Percentiles rank a stretch among this genome's conserved stretches.
Conservation (phyloP, 2,113 vertebrate genomes). For the Steatornis caripensis region DNA sequence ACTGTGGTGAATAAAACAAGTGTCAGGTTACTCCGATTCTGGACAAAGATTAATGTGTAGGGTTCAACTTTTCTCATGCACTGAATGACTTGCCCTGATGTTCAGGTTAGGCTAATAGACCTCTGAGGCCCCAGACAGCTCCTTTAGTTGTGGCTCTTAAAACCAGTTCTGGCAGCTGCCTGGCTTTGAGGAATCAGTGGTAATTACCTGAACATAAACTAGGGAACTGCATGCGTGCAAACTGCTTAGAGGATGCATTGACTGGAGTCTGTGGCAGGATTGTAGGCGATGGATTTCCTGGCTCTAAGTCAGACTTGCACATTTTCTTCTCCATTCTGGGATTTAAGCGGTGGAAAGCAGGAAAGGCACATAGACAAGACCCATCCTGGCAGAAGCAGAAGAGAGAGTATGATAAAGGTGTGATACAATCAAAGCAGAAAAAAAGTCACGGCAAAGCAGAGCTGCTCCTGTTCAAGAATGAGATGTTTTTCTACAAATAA, state of each 20-base stretch:
- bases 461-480: not conserved
- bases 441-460: not conserved
- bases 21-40: not conserved
- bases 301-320: not conserved
- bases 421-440: not conserved
- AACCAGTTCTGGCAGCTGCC: constrained; percentile 49
- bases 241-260: not conserved
- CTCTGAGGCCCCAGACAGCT: not conserved
- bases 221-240: not conserved
- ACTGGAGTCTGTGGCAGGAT: not conserved
- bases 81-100: not conserved
- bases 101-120: constrained; percentile 27
- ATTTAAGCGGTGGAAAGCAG: not conserved
- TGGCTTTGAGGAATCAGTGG: not conserved
- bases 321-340: not conserved
- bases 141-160: constrained; percentile 30
- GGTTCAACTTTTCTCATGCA: not conserved
- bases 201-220: constrained; percentile 9
- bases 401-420: not conserved
- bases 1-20: not conserved
- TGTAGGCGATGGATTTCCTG: not conserved
- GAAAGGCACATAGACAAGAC: not conserved
- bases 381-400: not conserved
- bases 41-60: not conserved
- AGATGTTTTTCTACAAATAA: not conserved